Evolutionary conservation across 2,797 vertebrate genomes (phyloP).

Genomic region (Cetoscarus ocellatus): DNA sequence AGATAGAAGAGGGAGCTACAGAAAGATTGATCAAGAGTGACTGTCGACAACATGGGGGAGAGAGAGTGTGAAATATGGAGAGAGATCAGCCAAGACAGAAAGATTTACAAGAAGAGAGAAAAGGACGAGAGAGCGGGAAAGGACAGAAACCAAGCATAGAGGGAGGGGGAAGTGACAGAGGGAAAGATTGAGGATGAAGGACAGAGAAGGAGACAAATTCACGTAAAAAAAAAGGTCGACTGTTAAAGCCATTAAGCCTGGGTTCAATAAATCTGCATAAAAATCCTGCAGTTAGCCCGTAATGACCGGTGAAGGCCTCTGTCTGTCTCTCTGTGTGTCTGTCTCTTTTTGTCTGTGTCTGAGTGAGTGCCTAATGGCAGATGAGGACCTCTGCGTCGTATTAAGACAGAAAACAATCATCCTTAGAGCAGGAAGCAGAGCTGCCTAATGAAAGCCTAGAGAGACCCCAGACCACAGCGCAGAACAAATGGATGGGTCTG

Average conservation of each 20-base stretch:
- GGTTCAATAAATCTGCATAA: slow-evolving; percentile 82
- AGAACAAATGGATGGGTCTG: slow-evolving; percentile 63
- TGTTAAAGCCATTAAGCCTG: slow-evolving; percentile 80
- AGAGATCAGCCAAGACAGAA: neutral
- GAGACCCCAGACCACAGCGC: slow-evolving; percentile 67
- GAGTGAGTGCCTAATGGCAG: slow-evolving; percentile 35
- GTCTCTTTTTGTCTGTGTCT: slow-evolving; percentile 42
- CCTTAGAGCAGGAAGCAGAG: slow-evolving; percentile 71
- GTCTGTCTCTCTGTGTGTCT: slow-evolving; percentile 29
- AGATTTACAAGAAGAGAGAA: slow-evolving; percentile 32
- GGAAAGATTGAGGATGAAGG: slow-evolving; percentile 46
- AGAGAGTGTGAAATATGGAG: slow-evolving; percentile 1
- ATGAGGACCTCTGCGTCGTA: slow-evolving; percentile 60
- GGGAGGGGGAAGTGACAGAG: slow-evolving; percentile 33
- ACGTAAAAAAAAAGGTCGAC: slow-evolving; percentile 40
- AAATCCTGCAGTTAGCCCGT: slow-evolving; percentile 69
- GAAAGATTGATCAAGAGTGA: slow-evolving; percentile 25
- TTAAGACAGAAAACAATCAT: slow-evolving; percentile 82
- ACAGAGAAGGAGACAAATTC: slow-evolving; percentile 53
- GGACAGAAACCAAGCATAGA: slow-evolving; percentile 16
- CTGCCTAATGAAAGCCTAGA: slow-evolving; percentile 69
- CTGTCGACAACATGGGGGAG: slow-evolving; percentile 10
- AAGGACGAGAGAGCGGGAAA: slow-evolving; percentile 12
- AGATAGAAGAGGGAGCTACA: slow-evolving; percentile 9
- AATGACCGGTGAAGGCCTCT: slow-evolving; percentile 58